Conservation (phyloP, 1,140 invertebrate species). For the Harlomillsia oculata region DNA sequence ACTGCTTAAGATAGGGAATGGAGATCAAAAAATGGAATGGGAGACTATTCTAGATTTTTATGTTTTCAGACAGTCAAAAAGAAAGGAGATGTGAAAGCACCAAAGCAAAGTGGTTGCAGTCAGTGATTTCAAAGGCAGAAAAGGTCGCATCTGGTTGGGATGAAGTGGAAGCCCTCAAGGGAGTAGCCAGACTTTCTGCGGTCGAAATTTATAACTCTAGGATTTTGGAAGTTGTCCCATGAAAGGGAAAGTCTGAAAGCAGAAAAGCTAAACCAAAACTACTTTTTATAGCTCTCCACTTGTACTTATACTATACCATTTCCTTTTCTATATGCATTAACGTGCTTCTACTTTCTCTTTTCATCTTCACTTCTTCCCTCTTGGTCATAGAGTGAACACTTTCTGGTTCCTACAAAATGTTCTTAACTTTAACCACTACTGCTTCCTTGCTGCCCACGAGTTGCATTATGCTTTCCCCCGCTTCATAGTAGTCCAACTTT, state of each 20-base stretch:
- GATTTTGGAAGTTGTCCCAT: slow-evolving; percentile 25
- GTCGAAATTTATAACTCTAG: slow-evolving; percentile 35
- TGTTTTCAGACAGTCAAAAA: background rate
- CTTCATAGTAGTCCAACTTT: too few relatives aligned
- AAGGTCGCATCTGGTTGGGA: slow-evolving; percentile 34
- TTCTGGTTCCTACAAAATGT: too few relatives aligned
- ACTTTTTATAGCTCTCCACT: too few relatives aligned
- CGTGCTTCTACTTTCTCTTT: too few relatives aligned
- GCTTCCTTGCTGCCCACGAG: too few relatives aligned
- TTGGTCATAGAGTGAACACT: too few relatives aligned
- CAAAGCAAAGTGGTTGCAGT: background rate
- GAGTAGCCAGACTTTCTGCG: slow-evolving; percentile 26
- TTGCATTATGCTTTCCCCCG: too few relatives aligned
- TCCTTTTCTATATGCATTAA: too few relatives aligned
- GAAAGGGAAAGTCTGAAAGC: background rate
- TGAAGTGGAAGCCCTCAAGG: slow-evolving; percentile 28
- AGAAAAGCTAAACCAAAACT: too few relatives aligned
- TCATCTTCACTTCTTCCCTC: too few relatives aligned
- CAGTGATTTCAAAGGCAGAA: background rate
- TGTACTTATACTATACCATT: background rate
- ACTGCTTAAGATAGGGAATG: slow-evolving; percentile 25
- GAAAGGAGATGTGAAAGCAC: background rate
- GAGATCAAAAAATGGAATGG: slow-evolving; percentile 30
- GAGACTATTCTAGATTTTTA: background rate
- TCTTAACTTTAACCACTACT: too few relatives aligned